phyloP scores from a whole-genome alignment of 2,113 vertebrate genomes.

The Murina feae region DNA sequence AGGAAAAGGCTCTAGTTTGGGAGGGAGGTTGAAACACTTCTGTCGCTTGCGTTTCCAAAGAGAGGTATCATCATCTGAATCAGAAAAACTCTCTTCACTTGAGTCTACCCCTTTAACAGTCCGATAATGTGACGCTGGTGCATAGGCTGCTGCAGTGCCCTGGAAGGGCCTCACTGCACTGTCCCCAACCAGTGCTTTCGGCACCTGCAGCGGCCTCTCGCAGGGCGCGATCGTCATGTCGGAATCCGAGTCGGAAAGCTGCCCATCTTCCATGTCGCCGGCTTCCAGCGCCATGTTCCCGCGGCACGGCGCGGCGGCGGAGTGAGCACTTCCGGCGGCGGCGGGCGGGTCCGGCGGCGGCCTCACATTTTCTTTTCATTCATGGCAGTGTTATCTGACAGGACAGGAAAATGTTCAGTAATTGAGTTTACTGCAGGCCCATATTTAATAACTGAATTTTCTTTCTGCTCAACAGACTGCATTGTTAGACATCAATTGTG shows the following conservation, averaged over 20 bases:
- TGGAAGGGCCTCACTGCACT: slow-evolving; percentile 79
- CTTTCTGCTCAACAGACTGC: slow-evolving; percentile 81
- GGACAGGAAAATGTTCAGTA: background rate
- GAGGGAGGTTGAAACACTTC: slow-evolving; percentile 82
- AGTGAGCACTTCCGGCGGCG: slow-evolving; percentile 47
- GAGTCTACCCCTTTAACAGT: slow-evolving; percentile 83
- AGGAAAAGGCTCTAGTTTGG: slow-evolving; percentile 72
- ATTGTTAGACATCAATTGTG: slow-evolving; percentile 82
- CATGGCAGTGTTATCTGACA: background rate
- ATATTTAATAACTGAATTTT: background rate
- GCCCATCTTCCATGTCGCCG: slow-evolving; percentile 89
- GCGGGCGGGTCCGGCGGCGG: background rate
- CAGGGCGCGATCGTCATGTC: slow-evolving; percentile 82
- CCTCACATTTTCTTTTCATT: no score
- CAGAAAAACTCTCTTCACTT: slow-evolving; percentile 89
- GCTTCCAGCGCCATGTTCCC: slow-evolving; percentile 82
- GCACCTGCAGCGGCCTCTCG: slow-evolving; percentile 65
- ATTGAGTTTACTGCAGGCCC: background rate
- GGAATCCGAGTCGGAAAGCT: slow-evolving; percentile 88
- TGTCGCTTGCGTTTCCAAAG: slow-evolving; percentile 92
- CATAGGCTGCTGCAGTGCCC: slow-evolving; percentile 50
- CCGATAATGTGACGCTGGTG: slow-evolving; percentile 83
- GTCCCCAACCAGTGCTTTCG: slow-evolving; percentile 51
- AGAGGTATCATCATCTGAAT: slow-evolving; percentile 88
- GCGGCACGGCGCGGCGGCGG: background rate